phyloP scores from a whole-genome alignment of 2,113 vertebrate species.

The Pangasianodon hypophthalmus region DNA sequence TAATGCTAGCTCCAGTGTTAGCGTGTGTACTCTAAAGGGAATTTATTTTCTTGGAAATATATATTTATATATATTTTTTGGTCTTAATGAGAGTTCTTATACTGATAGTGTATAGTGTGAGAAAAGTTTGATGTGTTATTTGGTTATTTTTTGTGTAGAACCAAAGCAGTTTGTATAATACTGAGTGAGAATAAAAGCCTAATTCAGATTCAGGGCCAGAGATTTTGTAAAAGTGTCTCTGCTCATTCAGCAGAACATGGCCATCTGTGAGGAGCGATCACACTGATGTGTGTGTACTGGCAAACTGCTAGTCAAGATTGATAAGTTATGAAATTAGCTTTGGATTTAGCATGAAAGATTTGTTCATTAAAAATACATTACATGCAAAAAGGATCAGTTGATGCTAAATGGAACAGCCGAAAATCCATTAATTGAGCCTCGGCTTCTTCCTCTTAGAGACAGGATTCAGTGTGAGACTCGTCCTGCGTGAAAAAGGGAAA shows the following conservation, averaged over 20 bases:
- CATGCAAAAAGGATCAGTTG: conserved; percentile 64
- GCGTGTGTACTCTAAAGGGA: not conserved
- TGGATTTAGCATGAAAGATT: conserved; percentile 65
- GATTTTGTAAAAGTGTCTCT: conserved; percentile 22
- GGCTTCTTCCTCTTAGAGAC: conserved; percentile 29
- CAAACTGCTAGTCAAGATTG: conserved; percentile 51
- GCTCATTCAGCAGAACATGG: conserved; percentile 46
- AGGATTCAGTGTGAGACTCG: not conserved
- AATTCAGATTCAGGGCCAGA: conserved; percentile 39
- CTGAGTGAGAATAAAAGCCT: not conserved
- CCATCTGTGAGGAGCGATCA: conserved; percentile 57
- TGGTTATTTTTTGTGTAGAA: not conserved
- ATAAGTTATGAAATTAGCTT: conserved; percentile 63
- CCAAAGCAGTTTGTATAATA: not conserved
- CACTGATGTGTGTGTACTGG: conserved; percentile 41
- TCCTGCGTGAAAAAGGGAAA: not conserved
- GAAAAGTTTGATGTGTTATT: not conserved
- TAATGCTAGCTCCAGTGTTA: not conserved
- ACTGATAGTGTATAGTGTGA: not conserved
- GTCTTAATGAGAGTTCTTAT: not conserved
- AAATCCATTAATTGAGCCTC: conserved; percentile 55
- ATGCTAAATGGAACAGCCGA: conserved; percentile 62
- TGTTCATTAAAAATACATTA: conserved; percentile 68
- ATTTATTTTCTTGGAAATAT: not conserved
- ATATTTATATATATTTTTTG: not conserved